Percentiles rank a stretch among this genome's conserved stretches.
phyloP scores from a whole-genome alignment of 2,113 vertebrate species.

The Rhinoptilus africanus region DNA sequence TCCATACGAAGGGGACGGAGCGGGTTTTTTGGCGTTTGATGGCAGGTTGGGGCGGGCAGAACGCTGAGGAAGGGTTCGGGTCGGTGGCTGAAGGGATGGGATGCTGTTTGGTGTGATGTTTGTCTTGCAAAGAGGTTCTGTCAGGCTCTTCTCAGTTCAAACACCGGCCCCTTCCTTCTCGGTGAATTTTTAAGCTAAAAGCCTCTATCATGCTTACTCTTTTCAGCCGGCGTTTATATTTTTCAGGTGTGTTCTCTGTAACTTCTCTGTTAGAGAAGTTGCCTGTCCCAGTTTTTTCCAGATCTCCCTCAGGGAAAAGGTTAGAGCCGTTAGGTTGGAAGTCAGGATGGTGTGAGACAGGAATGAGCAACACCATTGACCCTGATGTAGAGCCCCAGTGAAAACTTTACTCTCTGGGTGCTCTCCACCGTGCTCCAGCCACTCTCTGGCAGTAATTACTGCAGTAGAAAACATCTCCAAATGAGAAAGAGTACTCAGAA shows the following conservation, averaged over 20 bases:
- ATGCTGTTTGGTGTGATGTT: background rate
- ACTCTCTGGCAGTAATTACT: background rate
- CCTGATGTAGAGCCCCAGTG: background rate
- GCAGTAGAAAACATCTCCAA: background rate
- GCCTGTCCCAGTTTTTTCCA: background rate
- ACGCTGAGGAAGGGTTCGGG: background rate
- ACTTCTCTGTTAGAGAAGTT: background rate
- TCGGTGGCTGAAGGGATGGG: background rate
- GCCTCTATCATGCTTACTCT: background rate
- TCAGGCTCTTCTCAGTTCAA: background rate
- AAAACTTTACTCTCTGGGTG: background rate
- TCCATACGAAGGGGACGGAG: background rate
- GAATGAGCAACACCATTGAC: too few species aligned
- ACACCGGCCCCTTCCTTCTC: background rate
- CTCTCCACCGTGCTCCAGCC: background rate
- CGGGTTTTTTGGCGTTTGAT: fast-evolving
- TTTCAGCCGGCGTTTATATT: background rate
- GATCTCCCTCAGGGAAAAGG: background rate
- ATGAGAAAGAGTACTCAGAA: background rate
- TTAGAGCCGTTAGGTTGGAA: background rate
- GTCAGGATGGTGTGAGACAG: background rate
- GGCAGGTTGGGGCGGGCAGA: fast-evolving
- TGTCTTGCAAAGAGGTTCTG: background rate
- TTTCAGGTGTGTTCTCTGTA: background rate
- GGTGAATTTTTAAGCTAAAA: background rate